Conservation (phyloP, 2,797 vertebrate species). For the Acropternis orthonyx region DNA sequence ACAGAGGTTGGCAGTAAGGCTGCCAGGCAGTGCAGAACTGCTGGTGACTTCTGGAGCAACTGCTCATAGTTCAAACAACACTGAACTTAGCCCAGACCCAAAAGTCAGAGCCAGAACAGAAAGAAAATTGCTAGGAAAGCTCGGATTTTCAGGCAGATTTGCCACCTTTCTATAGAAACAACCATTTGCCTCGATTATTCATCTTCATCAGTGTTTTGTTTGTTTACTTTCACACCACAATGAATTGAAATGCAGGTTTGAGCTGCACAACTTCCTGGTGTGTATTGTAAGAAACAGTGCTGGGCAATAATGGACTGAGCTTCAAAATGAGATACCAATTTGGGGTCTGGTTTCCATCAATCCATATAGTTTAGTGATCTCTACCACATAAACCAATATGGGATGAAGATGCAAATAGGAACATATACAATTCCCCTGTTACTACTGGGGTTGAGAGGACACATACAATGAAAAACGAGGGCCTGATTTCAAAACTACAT, state of each 20-base stretch:
- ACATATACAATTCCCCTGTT: not conserved
- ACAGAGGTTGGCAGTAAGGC: not conserved
- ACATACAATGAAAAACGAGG: not conserved
- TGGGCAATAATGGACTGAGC: not conserved
- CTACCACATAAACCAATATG: not conserved
- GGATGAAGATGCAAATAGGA: not conserved
- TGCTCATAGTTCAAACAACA: not conserved
- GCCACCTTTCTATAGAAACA: not conserved
- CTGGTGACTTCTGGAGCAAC: not conserved
- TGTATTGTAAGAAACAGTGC: not conserved
- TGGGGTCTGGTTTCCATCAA: not conserved
- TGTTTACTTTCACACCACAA: not conserved
- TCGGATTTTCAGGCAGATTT: not conserved
- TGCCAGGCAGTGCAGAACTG: not conserved
- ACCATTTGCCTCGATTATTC: not conserved
- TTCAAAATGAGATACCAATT: not conserved
- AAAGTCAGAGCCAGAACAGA: not conserved
- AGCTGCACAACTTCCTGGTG: not conserved
- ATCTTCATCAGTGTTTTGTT: not conserved
- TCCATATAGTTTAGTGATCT: not conserved
- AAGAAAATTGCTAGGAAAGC: not conserved
- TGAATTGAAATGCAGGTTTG: not conserved
- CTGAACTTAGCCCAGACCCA: not conserved
- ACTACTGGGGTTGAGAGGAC: not conserved
- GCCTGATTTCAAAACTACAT: not conserved